Evolutionary conservation across 2,888 invertebrate species (phyloP).

Genomic region (Geophilus truncorum): DNA sequence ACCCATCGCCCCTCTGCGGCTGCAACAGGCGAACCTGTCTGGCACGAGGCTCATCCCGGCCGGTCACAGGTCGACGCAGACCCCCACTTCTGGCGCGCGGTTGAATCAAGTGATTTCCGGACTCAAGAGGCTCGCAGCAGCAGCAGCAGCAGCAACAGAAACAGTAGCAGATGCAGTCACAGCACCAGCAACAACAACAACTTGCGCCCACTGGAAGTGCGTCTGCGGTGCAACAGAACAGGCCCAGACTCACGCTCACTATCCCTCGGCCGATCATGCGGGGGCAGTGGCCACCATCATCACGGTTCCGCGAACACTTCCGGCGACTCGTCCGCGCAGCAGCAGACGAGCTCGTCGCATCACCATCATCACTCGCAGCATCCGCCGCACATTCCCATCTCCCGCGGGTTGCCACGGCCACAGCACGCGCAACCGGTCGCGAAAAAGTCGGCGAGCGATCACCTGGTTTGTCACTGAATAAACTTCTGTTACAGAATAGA

Average conservation of each 20-base stretch:
- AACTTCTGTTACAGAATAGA: no score
- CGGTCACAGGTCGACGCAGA: slow-evolving; percentile 33
- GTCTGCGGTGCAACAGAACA: background rate
- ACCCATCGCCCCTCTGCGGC: background rate
- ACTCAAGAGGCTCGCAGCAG: background rate
- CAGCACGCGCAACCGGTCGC: slow-evolving; percentile 6
- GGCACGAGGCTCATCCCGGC: slow-evolving; percentile 32
- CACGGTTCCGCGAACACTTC: background rate
- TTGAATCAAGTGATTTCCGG: slow-evolving; percentile 31
- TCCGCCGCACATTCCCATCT: slow-evolving; percentile 23
- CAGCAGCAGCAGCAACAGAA: background rate
- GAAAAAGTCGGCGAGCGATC: background rate
- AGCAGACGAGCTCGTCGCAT: background rate
- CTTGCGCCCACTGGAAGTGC: background rate
- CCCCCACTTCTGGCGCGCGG: slow-evolving; percentile 12
- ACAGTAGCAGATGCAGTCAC: background rate
- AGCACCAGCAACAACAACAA: slow-evolving; percentile 10
- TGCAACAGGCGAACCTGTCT: slow-evolving; percentile 26
- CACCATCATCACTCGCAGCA: slow-evolving; percentile 9
- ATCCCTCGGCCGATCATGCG: slow-evolving; percentile 25
- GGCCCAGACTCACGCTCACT: slow-evolving; percentile 3
- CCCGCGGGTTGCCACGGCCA: background rate
- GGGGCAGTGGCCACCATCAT: background rate
- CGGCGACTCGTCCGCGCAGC: background rate
- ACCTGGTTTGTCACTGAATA: background rate